These are phyloP conservation scores for Eupithecia subumbrata DNA, from an alignment of 2,888 invertebrate species.

Conservation along the genomic window DNA sequence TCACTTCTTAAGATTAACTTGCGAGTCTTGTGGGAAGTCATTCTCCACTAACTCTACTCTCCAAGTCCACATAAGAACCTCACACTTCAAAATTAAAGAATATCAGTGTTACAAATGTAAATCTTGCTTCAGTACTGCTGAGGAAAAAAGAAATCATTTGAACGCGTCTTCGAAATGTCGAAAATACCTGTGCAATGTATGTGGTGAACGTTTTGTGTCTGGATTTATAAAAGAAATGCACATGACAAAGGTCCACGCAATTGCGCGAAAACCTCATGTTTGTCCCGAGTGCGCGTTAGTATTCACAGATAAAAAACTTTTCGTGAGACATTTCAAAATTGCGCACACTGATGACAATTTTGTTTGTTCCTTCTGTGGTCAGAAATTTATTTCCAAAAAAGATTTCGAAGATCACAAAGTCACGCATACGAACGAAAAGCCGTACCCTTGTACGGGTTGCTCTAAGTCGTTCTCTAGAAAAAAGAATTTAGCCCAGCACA, in stretches of 20 bases:
- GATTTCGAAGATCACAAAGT: slow-evolving; percentile 75
- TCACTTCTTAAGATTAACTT: slow-evolving; percentile 54
- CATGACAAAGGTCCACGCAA: slow-evolving; percentile 46
- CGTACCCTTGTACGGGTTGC: slow-evolving; percentile 79
- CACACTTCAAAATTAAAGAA: slow-evolving; percentile 39
- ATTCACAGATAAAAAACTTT: slow-evolving; percentile 39
- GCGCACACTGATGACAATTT: slow-evolving; percentile 70
- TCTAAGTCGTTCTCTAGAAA: slow-evolving; percentile 72
- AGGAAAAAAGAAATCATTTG: slow-evolving; percentile 48
- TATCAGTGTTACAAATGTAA: slow-evolving; percentile 51
- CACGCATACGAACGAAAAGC: slow-evolving; percentile 81
- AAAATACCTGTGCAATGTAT: slow-evolving; percentile 48
- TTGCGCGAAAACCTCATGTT: slow-evolving; percentile 38
- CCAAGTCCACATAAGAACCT: slow-evolving; percentile 44
- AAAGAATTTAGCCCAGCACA: slow-evolving; percentile 72
- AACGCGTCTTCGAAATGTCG: slow-evolving; percentile 48
- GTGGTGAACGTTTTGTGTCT: slow-evolving; percentile 50
- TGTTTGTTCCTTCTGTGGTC: slow-evolving; percentile 69
- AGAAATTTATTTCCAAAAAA: slow-evolving; percentile 68
- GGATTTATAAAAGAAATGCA: slow-evolving; percentile 46
- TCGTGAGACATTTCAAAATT: slow-evolving; percentile 46
- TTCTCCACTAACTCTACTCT: slow-evolving; percentile 48
- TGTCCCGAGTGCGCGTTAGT: slow-evolving; percentile 53
- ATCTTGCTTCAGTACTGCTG: slow-evolving; percentile 43
- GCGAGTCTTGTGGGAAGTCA: slow-evolving; percentile 56